Base-by-base conservation (phyloP, 2,888 invertebrate genomes). In the Diarsia mendica region DNA sequence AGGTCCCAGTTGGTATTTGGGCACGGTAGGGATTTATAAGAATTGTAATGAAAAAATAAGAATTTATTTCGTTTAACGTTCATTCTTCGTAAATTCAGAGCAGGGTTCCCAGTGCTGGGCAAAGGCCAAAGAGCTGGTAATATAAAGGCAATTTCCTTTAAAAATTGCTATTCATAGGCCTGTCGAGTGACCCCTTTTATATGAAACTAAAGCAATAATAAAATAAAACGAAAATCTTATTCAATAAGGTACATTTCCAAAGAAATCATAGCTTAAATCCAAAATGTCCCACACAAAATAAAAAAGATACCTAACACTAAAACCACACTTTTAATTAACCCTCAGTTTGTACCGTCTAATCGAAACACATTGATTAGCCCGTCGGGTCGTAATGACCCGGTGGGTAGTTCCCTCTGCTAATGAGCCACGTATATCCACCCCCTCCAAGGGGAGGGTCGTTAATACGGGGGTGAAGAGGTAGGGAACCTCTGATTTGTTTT, bases 281-380 rank as follows among this genome's bases (percentile, higher is more conserved):
- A 58, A 64, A 65, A 44, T 20, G 0, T 33, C 55, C 11, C 51
- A 28, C 48, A 39, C n/a, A 46, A 65, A 65, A 77, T 77, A 48
- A 77, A 77, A 77, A 72, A 70, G 60, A 67, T 72, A 23, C 61
- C 60, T 72, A n/a, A 61, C 60, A 72, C 58, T 18, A 49, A 71
- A 72, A 78, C 48, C 72, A 66, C 79, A 79, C 85, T 90, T 90
- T 93, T 93, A 92, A 93, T 92, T 91, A 92, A 88, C 80, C 76
- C 82, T 74, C 46, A 84, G 85, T 81, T 88, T 86, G 87, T 82
- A 85, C 79, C 77, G 69, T 79, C 90, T 94, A 95, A 95, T 94
- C 94, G 94, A 92, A 93, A 93, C 90, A 91, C 95, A 95, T 94
- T 94, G 94, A 95, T 95, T 93, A 93, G 82, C 75, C 81, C 82